Evolutionary conservation across 2,113 vertebrate genomes (phyloP), one percentile per base, ranked within the genome.

Genomic region (Toxostoma redivivum): DNA sequence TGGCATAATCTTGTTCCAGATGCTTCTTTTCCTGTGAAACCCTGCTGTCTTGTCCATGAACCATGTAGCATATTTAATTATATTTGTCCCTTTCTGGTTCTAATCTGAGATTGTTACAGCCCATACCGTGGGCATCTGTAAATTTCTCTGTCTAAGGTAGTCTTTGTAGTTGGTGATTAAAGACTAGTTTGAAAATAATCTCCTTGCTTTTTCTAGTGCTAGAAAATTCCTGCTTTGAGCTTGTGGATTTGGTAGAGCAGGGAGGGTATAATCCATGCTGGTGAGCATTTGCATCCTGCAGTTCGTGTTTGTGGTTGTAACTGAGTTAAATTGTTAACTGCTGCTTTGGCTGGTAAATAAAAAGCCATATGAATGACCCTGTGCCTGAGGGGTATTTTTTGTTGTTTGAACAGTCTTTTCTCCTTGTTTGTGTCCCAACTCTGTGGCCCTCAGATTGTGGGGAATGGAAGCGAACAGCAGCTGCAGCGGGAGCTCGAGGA

Each of bases 401-500:
- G 65, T 81, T 56, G 78, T 47, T 62, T 85, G 86, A 86, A 58
- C 51, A 92, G 28, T 88, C 22, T 92, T 38, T 69, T 94, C 15
- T 67, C 76, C 70, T 35, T 79, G 67, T 79, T 44, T 93, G 74
- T 93, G 40, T 95, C 73, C 72, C 97, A 90, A 96, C 80, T 90
- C 37, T 97, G 65, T 97, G 94, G 83, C 91, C 86, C 83, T 56
- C 92, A 99, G 99, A 99, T 99, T 86, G 98, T 99, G 97, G 99
- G 99, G 76, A 99, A 99, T 98, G 99, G 99, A 94, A 99, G 99
- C 81, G 99, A 99, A 81, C 99, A 99, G 98, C 98, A 99, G 97
- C 98, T 99, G 74, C 99, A 98, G 97, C 98, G 98, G 92, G 99
- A 99, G 90, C 98, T 99, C 42, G 99, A 99, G 78, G 99, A 99